Percentiles rank a stretch among this genome's conserved stretches.
These are phyloP conservation scores for Pelobates cultripes DNA, from an alignment of 2,797 vertebrate species.

Conservation along the genomic window DNA sequence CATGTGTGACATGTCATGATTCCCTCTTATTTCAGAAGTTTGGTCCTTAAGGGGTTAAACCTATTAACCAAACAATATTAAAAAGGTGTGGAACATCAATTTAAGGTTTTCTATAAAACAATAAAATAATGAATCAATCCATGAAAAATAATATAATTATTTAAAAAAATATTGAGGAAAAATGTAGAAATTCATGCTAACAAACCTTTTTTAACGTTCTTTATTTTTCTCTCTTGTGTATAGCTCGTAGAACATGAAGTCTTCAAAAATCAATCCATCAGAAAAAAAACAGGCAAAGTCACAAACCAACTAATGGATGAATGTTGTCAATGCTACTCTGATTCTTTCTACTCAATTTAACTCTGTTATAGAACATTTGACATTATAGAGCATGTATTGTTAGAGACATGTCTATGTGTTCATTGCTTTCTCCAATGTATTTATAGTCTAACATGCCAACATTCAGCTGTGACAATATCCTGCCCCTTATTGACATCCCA, in stretches of 20 bases:
- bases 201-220: too few relatives aligned
- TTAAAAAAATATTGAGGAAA: too few relatives aligned
- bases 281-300: neutral
- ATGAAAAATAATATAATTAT: too few relatives aligned
- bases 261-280: neutral
- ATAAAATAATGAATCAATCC: too few relatives aligned
- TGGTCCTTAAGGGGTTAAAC: too few relatives aligned
- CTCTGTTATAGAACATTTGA: neutral
- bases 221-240: too few relatives aligned
- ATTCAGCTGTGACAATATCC: neutral
- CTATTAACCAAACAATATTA: too few relatives aligned
- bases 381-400: neutral
- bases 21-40: too few relatives aligned
- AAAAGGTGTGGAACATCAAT: too few relatives aligned
- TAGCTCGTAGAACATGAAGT: neutral
- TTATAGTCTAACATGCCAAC: neutral
- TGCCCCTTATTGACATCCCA: neutral
- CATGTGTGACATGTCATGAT: too few relatives aligned
- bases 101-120: too few relatives aligned
- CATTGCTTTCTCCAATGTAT: neutral
- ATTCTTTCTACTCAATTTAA: constrained; percentile 1
- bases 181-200: too few relatives aligned
- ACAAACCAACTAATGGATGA: neutral
- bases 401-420: neutral
- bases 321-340: neutral